Evolutionary conservation across 2,888 invertebrate genomes (phyloP), one percentile per base, ranked within the genome.

Genomic region (Sturmia bella): DNA sequence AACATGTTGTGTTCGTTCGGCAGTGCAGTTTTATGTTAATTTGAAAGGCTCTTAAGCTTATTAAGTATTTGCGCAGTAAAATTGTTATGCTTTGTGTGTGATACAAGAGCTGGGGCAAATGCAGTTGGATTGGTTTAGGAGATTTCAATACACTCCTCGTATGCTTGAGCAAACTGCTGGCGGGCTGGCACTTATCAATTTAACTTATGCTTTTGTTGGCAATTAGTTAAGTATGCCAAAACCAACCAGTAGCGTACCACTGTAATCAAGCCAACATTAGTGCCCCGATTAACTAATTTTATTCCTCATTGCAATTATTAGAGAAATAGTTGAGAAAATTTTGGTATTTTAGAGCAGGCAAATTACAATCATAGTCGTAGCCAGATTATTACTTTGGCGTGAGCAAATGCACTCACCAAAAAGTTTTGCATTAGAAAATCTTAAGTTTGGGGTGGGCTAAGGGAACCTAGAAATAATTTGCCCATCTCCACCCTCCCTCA

Each of bases 91-190:
- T 27, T 27, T 27, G 27, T 17, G 15, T 45, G 45, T 54, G 37
- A 48, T 21, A 7, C 32, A 5, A 32, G 24, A 56, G 6, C 32
- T 17, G 15, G 4, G 45, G 17, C 52, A 63, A 63, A 12, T 12
- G 37, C 54, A 32, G 37, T 64, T 57, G 41, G 50, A 75, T 68
- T 64, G 45, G 15, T 75, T 75, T 43, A 59, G 68, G 50, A 59
- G 43, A 75, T 68, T 68, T 68, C 59, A 64, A 48, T 66, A 45
- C 13, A n/a, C n/a, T n/a, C n/a, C n/a, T n/a, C n/a, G n/a, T 0
- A 37, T 19, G 21, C 13, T 17, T 59, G n/a, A 41, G 13, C 56
- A 56, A 45, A 3, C 24, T 32, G 43, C 19, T 54, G 61, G 52
- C 32, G 13, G 17, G 32, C 19, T 54, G 61, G 52, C 32, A 61